Evolutionary conservation across 2,113 vertebrate genomes (phyloP), one percentile per base, ranked within the genome.

Genomic region (Ardeotis arabs): DNA sequence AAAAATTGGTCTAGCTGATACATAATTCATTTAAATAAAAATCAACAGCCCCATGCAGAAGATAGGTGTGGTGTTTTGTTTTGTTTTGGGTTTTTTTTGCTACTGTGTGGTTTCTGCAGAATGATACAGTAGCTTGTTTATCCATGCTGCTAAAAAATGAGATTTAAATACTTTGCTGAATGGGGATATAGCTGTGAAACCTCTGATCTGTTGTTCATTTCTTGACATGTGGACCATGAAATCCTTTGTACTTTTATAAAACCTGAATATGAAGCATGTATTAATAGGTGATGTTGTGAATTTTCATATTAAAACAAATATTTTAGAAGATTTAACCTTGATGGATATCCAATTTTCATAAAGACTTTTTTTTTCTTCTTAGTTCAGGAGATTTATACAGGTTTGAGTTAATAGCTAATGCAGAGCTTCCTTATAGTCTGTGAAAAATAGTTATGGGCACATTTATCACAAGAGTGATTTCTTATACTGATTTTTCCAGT

Each of bases 101-200:
- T 15, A 3, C 6, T 28, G 68, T 55, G 53, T 0, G 3, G 9
- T 31, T 87, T 60, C 79, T 90, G 59, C 41, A 86, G 79, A 39
- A 41, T 15, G 44, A 7, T 16, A 3, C 35, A 35, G 37, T 7
- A 45, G 7, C 37, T 69, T 19, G 11, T 16, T 52, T 35, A 35
- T 7, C 7, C 7, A 0, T 3, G 10, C 6, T 39, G 53, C 41
- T 45, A 5, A 55, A 84, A 83, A 13, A 0, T 35, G 49, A 33
- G 53, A 6, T 64, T 7, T 9, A 13, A 35, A n/a, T 59, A n/a
- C 60, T 84, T 41, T 81, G 45, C 72, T 66, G 79, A 14, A 10
- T 20, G n/a, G 47, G 19, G 28, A 20, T 68, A n/a, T 3, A 16
- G 39, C 73, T 84, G 49, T 27, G 60, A 10, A 56, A 75, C 23